phyloP scores from a whole-genome alignment of 2,888 invertebrate species.

The Portevinia maculata region DNA sequence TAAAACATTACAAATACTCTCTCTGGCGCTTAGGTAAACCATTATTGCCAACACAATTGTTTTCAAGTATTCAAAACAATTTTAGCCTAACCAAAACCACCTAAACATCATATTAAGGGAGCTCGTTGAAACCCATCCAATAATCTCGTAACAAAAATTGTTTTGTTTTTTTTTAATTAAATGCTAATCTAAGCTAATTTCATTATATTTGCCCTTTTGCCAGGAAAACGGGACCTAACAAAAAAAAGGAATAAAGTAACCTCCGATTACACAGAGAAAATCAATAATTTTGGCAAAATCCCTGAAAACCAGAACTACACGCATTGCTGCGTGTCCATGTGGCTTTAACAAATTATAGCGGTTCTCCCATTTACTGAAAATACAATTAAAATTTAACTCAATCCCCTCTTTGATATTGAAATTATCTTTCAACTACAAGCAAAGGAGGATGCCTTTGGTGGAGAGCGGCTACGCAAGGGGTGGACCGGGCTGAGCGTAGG shows the following conservation, averaged over 20 bases:
- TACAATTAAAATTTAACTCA: slow-evolving; percentile 72
- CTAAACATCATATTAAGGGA: slow-evolving; percentile 28
- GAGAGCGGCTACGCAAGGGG: slow-evolving; percentile 11
- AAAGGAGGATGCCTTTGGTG: background rate
- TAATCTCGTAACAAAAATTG: slow-evolving; percentile 25
- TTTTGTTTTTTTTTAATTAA: slow-evolving; percentile 41
- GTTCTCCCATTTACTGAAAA: slow-evolving; percentile 65
- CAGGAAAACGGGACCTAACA: slow-evolving; percentile 10
- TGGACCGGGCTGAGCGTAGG: slow-evolving; percentile 3
- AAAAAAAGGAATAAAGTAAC: background rate
- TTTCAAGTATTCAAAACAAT: slow-evolving; percentile 11
- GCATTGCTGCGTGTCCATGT: slow-evolving; percentile 67
- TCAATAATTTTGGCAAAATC: slow-evolving; percentile 59
- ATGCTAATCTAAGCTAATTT: slow-evolving; percentile 61
- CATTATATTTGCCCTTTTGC: slow-evolving; percentile 27
- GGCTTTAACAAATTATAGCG: slow-evolving; percentile 71
- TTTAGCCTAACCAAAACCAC: slow-evolving; percentile 9
- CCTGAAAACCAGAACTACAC: slow-evolving; percentile 47
- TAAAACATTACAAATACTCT: no score
- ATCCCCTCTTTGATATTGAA: slow-evolving; percentile 71
- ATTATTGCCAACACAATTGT: slow-evolving; percentile 28
- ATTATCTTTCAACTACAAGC: slow-evolving; percentile 46
- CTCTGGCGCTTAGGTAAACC: slow-evolving; percentile 2
- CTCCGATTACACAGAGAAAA: slow-evolving; percentile 51
- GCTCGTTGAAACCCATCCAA: slow-evolving; percentile 23